These are phyloP conservation scores for Cepphus grylle DNA, from an alignment of 2,113 vertebrate species.

Conservation along the genomic window DNA sequence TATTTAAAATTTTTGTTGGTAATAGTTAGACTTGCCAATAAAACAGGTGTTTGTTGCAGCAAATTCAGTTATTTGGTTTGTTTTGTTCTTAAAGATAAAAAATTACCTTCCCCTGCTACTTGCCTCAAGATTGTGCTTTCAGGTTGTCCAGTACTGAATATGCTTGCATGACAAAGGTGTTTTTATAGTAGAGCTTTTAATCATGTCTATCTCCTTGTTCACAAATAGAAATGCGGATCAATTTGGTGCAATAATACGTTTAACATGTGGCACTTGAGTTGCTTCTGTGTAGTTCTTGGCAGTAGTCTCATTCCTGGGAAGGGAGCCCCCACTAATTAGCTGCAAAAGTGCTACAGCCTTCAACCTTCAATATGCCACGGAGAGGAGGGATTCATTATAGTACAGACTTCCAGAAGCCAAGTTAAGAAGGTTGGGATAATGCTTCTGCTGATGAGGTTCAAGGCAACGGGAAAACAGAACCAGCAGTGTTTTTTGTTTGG, in stretches of 20 bases:
- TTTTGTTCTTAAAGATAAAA: neutral
- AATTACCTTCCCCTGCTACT: neutral
- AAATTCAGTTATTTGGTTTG: neutral
- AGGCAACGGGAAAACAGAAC: slow-evolving; percentile 9
- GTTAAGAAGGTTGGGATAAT: slow-evolving; percentile 35
- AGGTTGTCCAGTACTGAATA: neutral
- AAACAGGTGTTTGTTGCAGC: neutral
- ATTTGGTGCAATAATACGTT: slow-evolving; percentile 14
- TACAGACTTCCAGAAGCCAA: slow-evolving; percentile 27
- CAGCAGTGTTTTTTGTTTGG: slow-evolving; percentile 46
- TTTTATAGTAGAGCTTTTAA: slow-evolving; percentile 14
- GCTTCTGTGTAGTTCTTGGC: slow-evolving; percentile 52
- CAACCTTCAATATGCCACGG: slow-evolving; percentile 53
- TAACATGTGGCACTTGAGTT: slow-evolving; percentile 44
- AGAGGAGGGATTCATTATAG: slow-evolving; percentile 43
- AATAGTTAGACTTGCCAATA: neutral
- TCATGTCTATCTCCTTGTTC: neutral
- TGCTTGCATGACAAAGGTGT: neutral
- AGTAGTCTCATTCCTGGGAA: slow-evolving; percentile 6
- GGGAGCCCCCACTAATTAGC: slow-evolving; percentile 49
- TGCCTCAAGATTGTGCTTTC: neutral
- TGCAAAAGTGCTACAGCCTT: slow-evolving; percentile 52
- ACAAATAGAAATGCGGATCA: neutral
- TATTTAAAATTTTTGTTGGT: neutral
- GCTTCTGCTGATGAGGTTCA: slow-evolving; percentile 22